Percentiles rank a stretch among this genome's conserved stretches.
Conservation (phyloP, 2,113 vertebrate genomes). For the Pseudopodoces humilis region DNA sequence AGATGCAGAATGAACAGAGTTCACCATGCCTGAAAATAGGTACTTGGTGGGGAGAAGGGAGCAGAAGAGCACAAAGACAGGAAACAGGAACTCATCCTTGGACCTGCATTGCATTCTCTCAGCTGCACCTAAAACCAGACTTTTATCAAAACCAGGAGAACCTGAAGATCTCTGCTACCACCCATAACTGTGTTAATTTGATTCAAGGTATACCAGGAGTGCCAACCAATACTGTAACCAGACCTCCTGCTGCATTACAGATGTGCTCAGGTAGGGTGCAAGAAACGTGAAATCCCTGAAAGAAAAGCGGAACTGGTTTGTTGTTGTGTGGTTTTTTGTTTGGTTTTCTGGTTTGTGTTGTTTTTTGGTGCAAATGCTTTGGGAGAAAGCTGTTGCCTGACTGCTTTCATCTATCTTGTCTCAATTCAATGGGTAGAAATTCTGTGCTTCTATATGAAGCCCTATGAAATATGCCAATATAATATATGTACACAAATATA, state of each 20-base stretch:
- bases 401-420: not conserved
- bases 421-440: not conserved
- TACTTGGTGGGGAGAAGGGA: not conserved
- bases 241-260: not conserved
- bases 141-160: not conserved
- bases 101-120: not conserved
- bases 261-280: not conserved
- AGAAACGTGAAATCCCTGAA: not conserved
- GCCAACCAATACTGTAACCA: not conserved
- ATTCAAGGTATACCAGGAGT: not conserved
- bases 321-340: no score
- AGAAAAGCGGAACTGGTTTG: not conserved
- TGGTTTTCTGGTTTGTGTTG: not conserved
- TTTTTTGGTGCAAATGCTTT: not conserved
- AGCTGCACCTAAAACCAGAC: not conserved
- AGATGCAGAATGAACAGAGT: not conserved
- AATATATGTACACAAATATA: not conserved
- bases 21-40: not conserved
- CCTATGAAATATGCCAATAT: not conserved
- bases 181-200: not conserved
- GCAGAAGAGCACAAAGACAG: fast-evolving
- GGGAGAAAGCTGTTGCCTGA: not conserved
- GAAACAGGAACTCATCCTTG: not conserved
- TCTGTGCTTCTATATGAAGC: not conserved
- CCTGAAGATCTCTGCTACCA: not conserved